These are phyloP conservation scores for Sanderia malayensis DNA, from an alignment of 30 jellyfish, hydroid and myxozoan genomes.

Conservation along the genomic window DNA sequence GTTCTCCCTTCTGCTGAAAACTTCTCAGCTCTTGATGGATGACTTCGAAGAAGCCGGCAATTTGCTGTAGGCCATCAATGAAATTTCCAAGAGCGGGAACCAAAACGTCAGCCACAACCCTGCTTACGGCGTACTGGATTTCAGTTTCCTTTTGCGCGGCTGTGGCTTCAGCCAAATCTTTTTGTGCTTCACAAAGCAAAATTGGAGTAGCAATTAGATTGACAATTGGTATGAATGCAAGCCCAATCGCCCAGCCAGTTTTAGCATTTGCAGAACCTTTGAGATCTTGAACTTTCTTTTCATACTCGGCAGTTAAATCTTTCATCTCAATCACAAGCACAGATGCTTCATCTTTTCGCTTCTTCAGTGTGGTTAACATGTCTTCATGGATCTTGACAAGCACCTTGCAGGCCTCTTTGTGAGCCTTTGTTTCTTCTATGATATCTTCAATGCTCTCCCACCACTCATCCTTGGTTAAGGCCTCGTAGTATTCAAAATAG, in stretches of 20 bases:
- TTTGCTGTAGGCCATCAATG: too few species aligned
- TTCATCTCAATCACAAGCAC: slow-evolving; percentile 21
- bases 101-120: too few species aligned
- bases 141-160: too few species aligned
- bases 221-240: slow-evolving; percentile 35
- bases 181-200: too few species aligned
- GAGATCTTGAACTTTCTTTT: slow-evolving; percentile 16
- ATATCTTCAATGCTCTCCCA: slow-evolving; percentile 30
- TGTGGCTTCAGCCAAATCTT: too few species aligned
- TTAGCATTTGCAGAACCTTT: neutral
- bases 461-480: slow-evolving; percentile 36
- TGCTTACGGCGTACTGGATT: too few species aligned
- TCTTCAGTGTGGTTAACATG: slow-evolving; percentile 13
- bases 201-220: too few species aligned
- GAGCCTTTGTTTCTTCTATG: slow-evolving; percentile 22
- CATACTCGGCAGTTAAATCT: slow-evolving; percentile 23
- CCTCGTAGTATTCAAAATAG: slow-evolving; percentile 32
- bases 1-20: too few species aligned
- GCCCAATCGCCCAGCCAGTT: slow-evolving; percentile 43
- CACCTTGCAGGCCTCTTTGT: slow-evolving; percentile 34
- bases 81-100: too few species aligned
- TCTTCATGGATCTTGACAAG: slow-evolving; percentile 41
- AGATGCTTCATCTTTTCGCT: slow-evolving; percentile 33
- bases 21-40: too few species aligned
- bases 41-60: too few species aligned